Evolutionary conservation across 2,888 invertebrate genomes (phyloP), one percentile per base, ranked within the genome.

Genomic region (Phlogophora meticulosa): DNA sequence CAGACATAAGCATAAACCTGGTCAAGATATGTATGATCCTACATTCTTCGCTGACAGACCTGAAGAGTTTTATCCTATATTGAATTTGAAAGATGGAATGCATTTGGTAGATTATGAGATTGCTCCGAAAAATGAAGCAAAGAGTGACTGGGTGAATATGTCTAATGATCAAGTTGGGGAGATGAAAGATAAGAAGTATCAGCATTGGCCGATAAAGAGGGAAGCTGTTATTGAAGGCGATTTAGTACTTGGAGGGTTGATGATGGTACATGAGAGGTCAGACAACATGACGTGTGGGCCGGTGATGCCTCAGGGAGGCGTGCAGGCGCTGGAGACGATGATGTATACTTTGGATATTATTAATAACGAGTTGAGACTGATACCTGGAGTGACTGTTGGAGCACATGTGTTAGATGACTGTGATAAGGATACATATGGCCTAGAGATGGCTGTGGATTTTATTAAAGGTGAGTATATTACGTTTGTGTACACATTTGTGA

Each of bases 381-480:
- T 98, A 75, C 98, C 98, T 0, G 98, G 98, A 58, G 97, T 98
- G 59, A 97, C 96, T 7, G 93, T 99, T 13, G 99, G 99, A 42
- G 98, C 98, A 11, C 98, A 98, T 88, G 97, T 99, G 59, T 96
- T 99, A 75, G 99, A 99, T 88, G 99, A 99, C 92, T 99, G 99
- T 92, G 99, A 99, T 95, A 98, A 98, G 93, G 99, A 99, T 90
- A 99, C 99, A 0, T 99, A 99, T 87, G 99, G 99, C 0, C 95
- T 99, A 78, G 99, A 99, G 91, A 99, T 99, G 97, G 98, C 99
- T 17, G 98, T 99, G 17, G 99, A 99, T 93, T 99, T 99, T 91
- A 99, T 99, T 75, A 98, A 99, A 97, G 99, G 99, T 99, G 2
- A 2, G 46, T 63, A 20, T 1, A 13, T 34, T 13, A 20, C 1